A percentile compares a stretch with the other conserved stretches of the same genome.
Conservation (phyloP, 2,888 invertebrate species). For the Plebejus argus region DNA sequence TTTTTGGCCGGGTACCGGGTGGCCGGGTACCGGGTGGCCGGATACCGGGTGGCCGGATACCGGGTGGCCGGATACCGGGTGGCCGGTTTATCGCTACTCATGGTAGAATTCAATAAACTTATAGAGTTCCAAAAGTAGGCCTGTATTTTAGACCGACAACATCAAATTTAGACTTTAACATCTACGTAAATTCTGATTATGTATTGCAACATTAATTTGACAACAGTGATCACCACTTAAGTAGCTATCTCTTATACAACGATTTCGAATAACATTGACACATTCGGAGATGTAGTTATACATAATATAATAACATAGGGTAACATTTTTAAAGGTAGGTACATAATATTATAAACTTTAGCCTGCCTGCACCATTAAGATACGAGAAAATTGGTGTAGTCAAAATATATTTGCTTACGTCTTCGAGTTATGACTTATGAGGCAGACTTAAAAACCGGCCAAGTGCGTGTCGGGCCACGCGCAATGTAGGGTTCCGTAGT, state of each 20-base stretch:
- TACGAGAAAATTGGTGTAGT: not conserved
- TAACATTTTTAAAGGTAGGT: not conserved
- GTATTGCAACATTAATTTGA: not conserved
- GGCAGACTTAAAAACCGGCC: not conserved
- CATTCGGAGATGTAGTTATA: not conserved
- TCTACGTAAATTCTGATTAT: not conserved
- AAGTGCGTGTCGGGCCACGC: too few relatives aligned
- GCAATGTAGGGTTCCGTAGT: too few relatives aligned
- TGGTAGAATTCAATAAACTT: not conserved
- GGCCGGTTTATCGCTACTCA: not conserved
- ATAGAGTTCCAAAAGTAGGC: not conserved
- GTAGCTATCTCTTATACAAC: not conserved
- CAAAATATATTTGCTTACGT: not conserved
- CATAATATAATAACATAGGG: not conserved
- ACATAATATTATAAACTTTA: not conserved
- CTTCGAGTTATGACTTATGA: not conserved
- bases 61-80: not conserved
- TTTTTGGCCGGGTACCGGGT: not conserved
- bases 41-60: too few relatives aligned
- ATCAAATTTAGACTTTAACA: not conserved
- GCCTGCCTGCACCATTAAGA: not conserved
- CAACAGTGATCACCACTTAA: not conserved
- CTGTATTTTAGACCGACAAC: not conserved
- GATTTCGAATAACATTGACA: not conserved
- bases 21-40: too few relatives aligned